phyloP scores from a whole-genome alignment of 2,797 vertebrate species.

The Phoxinus dragarum region DNA sequence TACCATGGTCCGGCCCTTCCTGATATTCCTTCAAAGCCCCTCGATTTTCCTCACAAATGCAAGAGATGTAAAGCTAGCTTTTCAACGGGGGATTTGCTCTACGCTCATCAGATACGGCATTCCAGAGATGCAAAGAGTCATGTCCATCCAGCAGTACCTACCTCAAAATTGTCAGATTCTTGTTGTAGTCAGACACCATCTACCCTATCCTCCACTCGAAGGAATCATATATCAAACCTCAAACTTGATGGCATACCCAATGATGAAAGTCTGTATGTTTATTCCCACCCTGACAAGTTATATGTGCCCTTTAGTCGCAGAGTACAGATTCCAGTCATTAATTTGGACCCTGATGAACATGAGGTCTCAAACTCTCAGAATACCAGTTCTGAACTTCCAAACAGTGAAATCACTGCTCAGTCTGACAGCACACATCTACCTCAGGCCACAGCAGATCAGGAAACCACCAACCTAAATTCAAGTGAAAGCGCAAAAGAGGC shows the following conservation, averaged over 20 bases:
- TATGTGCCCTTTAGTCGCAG: conserved; percentile 55
- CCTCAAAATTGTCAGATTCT: conserved; percentile 7
- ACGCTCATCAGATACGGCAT: conserved; percentile 67
- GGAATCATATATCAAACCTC: conserved; percentile 23
- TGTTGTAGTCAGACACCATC: not conserved
- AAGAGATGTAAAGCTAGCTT: conserved; percentile 61
- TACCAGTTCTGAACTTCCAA: not conserved
- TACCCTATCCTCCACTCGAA: not conserved
- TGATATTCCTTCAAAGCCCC: conserved; percentile 47
- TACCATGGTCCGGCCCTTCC: conserved; percentile 41
- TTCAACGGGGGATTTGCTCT: conserved; percentile 64
- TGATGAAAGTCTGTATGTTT: conserved; percentile 60
- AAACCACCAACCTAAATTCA: not conserved
- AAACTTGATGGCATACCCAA: conserved; percentile 32
- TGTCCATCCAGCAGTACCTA: conserved; percentile 20
- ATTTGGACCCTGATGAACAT: conserved; percentile 49
- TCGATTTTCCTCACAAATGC: conserved; percentile 62
- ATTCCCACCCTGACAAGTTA: conserved; percentile 65
- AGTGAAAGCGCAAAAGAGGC: not conserved
- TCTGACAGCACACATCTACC: conserved; percentile 33
- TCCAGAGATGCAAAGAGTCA: conserved; percentile 12
- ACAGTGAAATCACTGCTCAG: not conserved
- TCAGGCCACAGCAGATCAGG: conserved; percentile 33
- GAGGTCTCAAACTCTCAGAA: conserved; percentile 10
- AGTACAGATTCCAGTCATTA: conserved; percentile 19